phyloP scores from a whole-genome alignment of 2,113 vertebrate species.

The Hoplias malabaricus region DNA sequence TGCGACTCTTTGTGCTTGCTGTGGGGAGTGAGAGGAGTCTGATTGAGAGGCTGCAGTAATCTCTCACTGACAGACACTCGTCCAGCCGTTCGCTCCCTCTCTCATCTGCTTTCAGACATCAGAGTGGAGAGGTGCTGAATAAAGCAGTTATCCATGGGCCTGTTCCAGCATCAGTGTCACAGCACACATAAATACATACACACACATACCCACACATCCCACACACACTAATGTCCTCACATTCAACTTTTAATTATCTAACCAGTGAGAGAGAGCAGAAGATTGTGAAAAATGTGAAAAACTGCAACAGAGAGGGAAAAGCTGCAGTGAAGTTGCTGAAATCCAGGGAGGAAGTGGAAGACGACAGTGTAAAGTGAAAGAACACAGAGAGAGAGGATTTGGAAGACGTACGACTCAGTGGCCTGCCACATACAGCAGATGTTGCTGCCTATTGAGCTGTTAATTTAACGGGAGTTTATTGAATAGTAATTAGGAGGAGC shows the following conservation, averaged over 20 bases:
- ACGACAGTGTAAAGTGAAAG: neutral
- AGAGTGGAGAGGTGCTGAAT: slow-evolving; percentile 37
- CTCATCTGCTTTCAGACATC: slow-evolving; percentile 41
- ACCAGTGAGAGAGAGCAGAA: slow-evolving; percentile 3
- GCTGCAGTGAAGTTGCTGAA: neutral
- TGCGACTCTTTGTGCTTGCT: slow-evolving; percentile 39
- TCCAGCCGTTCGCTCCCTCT: slow-evolving; percentile 27
- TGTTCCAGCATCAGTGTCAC: slow-evolving; percentile 13
- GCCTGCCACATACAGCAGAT: slow-evolving; percentile 76
- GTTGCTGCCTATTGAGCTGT: slow-evolving; percentile 77
- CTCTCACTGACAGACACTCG: slow-evolving; percentile 51
- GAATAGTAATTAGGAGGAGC: slow-evolving; percentile 77
- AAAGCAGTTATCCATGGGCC: slow-evolving; percentile 34
- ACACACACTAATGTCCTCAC: neutral
- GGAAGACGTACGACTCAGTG: slow-evolving; percentile 64
- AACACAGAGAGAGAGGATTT: slow-evolving; percentile 49
- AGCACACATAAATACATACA: neutral
- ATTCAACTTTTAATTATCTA: slow-evolving; percentile 39
- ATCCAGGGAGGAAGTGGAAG: neutral
- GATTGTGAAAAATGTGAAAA: neutral
- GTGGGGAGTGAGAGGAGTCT: slow-evolving; percentile 31
- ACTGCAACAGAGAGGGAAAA: neutral
- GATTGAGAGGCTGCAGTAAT: slow-evolving; percentile 42
- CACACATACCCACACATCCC: slow-evolving; percentile 13
- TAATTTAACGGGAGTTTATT: slow-evolving; percentile 79